These are phyloP conservation scores for Solen grandis DNA, from an alignment of 1,140 invertebrate species.

Conservation along the genomic window DNA sequence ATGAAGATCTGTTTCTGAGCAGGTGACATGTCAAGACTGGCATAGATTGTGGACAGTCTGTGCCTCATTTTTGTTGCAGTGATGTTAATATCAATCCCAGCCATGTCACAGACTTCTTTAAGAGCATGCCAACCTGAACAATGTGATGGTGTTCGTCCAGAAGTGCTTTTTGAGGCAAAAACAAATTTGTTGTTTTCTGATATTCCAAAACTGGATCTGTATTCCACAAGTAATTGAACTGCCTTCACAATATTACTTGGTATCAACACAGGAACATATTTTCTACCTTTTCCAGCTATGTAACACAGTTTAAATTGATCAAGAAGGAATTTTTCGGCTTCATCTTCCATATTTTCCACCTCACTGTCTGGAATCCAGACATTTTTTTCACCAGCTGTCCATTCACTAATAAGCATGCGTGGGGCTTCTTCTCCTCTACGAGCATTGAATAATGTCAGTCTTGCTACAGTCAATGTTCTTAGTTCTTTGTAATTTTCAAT, in stretches of 20 bases:
- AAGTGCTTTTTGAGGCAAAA: constrained; percentile 49
- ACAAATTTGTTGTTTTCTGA: constrained; percentile 37
- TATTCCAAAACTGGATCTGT: constrained; percentile 41
- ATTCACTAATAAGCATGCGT: constrained; percentile 36
- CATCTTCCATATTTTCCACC: constrained; percentile 48
- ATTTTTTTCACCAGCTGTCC: constrained; percentile 35
- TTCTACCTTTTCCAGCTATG: constrained; percentile 50
- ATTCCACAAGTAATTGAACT: constrained; percentile 27
- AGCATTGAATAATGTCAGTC: constrained; percentile 55
- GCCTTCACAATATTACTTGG: constrained; percentile 40
- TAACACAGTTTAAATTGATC: constrained; percentile 47
- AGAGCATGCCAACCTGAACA: constrained; percentile 56
- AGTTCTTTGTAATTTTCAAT: constrained; percentile 39
- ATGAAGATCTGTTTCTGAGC: constrained; percentile 35
- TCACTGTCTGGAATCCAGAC: constrained; percentile 35
- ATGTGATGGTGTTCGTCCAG: no score
- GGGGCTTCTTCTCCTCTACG: constrained; percentile 55
- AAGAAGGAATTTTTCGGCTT: constrained; percentile 55
- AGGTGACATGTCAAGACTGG: constrained; percentile 42
- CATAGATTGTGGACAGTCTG: constrained; percentile 50
- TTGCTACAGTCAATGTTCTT: constrained; percentile 37
- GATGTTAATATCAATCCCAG: constrained; percentile 27
- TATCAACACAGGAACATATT: constrained; percentile 55
- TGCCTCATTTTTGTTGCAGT: constrained; percentile 51
- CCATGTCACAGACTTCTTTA: constrained; percentile 28